A percentile compares a stretch with the other conserved stretches of the same genome.
phyloP scores from a whole-genome alignment of 2,113 vertebrate genomes.

The Mus spicilegus region DNA sequence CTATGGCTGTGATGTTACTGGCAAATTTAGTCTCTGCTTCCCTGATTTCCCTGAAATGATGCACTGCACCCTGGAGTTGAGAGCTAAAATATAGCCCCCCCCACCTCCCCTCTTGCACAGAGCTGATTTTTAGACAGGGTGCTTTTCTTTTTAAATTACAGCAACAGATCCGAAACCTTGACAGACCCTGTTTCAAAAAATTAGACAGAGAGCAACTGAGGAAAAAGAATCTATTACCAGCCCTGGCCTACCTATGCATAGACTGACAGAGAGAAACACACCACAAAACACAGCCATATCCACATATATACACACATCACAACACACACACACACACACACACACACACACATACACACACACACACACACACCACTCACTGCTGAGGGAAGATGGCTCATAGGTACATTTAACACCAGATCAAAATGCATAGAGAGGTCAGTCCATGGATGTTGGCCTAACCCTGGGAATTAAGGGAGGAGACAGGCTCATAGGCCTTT shows the following conservation, averaged over 20 bases:
- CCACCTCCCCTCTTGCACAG: fast-evolving
- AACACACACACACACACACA: not conserved
- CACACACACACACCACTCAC: not conserved
- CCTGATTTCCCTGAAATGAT: not conserved
- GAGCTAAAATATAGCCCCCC: not conserved
- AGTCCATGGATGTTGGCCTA: conserved; percentile 43
- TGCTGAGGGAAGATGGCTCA: not conserved
- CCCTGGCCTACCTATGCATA: too few relatives aligned
- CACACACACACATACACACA: not conserved
- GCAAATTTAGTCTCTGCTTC: not conserved
- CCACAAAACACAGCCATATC: too few relatives aligned
- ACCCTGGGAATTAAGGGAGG: conserved; percentile 48
- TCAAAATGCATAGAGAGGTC: not conserved
- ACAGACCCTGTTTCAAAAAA: not conserved
- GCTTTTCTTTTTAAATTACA: not conserved
- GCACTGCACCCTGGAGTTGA: not conserved
- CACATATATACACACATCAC: too few relatives aligned
- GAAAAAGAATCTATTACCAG: not conserved
- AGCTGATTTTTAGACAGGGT: not conserved
- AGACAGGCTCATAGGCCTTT: not conserved
- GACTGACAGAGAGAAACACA: too few relatives aligned
- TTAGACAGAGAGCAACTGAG: not conserved
- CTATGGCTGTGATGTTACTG: not conserved
- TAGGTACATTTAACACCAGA: not conserved
- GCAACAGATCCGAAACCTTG: not conserved